Evolutionary conservation across 2,113 vertebrate genomes (phyloP), one percentile per base, ranked within the genome.

Genomic region (Centropus unirufus): DNA sequence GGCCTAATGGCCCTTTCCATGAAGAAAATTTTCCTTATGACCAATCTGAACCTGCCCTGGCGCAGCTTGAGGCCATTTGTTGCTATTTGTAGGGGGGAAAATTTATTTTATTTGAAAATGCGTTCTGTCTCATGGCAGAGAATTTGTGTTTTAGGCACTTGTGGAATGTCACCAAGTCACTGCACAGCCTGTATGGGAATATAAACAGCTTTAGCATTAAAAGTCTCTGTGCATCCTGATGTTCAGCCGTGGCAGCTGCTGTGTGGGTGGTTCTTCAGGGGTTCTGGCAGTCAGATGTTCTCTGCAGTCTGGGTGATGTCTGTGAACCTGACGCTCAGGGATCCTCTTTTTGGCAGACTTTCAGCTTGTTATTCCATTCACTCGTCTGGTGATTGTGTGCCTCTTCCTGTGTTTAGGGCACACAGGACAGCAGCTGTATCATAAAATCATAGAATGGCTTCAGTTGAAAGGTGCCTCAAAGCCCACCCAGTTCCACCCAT

Each of bases 381-480:
- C 55, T 68, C 1, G 0, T 40, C 42, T 62, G 1, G 1, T 46
- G 59, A 14, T 23, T 51, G 12, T 5, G 3, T 39, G 20, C 11
- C 26, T 57, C 81, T 27, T 89, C 14, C 32, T 63, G 18, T 26
- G 7, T 36, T 58, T n/a, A 16, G 19, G 29, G 42, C 23, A 85
- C 52, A 17, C 23, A 12, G 23, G 51, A 18, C 46, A 24, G 12
- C 13, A 54, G 29, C 22, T 34, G 2, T 66, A 22, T 17, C 0
- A 0, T 46, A 46, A 14, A 46, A 46, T 46, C 0, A 0, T 46
- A 46, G 46, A 46, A 46, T 46, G 46, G 46, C 19, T 46, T 46
- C 16, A 18, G 46, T 46, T 44, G 42, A 16, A 44, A 44, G 42
- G 42, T 12, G 16, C 42, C 42, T 44, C 42, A 44, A 16, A 36